Evolutionary conservation across 2,113 vertebrate species (phyloP).

Genomic region (Grammomys surdaster): DNA sequence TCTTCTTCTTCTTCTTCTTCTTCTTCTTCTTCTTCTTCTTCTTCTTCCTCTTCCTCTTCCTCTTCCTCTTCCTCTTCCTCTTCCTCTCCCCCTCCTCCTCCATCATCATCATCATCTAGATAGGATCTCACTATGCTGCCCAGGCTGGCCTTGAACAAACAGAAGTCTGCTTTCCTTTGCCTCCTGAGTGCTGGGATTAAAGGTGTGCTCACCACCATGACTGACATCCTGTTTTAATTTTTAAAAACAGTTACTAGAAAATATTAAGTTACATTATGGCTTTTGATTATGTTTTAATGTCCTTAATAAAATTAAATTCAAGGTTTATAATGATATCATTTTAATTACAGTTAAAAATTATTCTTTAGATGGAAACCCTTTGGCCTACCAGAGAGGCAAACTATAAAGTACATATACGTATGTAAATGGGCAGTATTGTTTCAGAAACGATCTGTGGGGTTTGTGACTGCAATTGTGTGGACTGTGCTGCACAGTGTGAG

Average conservation of each 20-base stretch:
- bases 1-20: no score
- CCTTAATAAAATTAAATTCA: neutral
- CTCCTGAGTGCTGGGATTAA: neutral
- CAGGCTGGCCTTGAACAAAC: neutral
- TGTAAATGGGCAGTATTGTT: neutral
- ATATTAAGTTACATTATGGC: neutral
- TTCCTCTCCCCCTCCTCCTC: no score
- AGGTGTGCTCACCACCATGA: neutral
- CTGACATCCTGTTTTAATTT: neutral
- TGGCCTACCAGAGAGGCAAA: neutral
- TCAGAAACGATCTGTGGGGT: neutral
- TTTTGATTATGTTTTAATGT: conserved; percentile 7
- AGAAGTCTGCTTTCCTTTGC: no score
- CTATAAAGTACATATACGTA: neutral
- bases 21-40: no score
- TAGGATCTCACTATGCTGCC: neutral
- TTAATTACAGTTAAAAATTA: neutral
- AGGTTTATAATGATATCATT: neutral
- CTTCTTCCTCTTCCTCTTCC: no score
- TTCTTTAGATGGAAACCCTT: neutral
- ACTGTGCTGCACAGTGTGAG: neutral
- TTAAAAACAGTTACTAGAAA: neutral
- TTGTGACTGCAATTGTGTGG: neutral
- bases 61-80: no score
- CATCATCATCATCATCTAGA: no score